Evolutionary conservation across 1,140 invertebrate genomes (phyloP), one percentile per base, ranked within the genome.

Genomic region (Polypedilum pembai): DNA sequence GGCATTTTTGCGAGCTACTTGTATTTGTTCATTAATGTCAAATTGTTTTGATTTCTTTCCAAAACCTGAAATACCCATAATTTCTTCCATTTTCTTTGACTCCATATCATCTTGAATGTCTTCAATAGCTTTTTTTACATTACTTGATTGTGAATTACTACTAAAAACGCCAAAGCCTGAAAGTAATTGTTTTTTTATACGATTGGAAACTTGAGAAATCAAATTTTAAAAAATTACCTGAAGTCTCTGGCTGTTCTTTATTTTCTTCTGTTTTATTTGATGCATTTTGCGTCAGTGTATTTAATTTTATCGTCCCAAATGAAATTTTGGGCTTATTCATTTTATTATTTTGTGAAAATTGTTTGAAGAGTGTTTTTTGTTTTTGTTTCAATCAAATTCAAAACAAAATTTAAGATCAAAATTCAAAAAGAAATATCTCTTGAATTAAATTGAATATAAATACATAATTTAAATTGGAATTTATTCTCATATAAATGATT

Each of bases 11-110:
- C 79, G 76, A 8, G 79, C 79, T 65, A 3, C 74, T 73, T 75
- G 69, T 18, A 63, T 73, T 72, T 75, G 81, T 78, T 86, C 86
- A 78, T 89, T 84, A 1, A 93, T 84, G 78, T 92, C 87, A 78
- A 91, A 92, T 10, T 87, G 86, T 79, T 91, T 91, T 0, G 90
- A 90, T 78, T 92, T 92, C 76, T 91, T 91, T 0, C 91, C 91
- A 80, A 93, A 93, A 10, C 87, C 86, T 73, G 87, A 86, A 73
- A 92, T 90, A 0, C 91, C 91, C 90, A 92, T 92, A 0, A 91
- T 80, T 76, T 88, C 83, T 76, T 91, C 85, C 0, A 92, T 81
- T 75, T 88, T 86, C 76, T 89, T 85, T 21, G 81, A 85, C 79
- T 92, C 90, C 24, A 87, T 80, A 76, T 92, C 90, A 18, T 91